A percentile compares a stretch with the other conserved stretches of the same genome.
Conservation (phyloP, 2,113 vertebrate genomes). For the Junco hyemalis region DNA sequence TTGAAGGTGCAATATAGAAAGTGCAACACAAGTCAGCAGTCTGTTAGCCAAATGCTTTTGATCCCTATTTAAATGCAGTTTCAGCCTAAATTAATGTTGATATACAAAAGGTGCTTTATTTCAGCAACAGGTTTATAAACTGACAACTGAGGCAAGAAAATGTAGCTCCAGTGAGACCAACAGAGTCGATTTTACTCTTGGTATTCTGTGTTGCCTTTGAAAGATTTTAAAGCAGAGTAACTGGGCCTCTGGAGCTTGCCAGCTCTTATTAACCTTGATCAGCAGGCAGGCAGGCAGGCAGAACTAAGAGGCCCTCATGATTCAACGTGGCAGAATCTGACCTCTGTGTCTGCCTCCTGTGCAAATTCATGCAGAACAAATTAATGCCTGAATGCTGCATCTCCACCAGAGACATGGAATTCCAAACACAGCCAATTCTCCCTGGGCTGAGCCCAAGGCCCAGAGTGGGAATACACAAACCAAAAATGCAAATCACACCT, state of each 20-base stretch:
- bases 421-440: not conserved
- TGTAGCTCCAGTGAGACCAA: not conserved
- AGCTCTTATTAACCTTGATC: constrained; percentile 35
- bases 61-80: not conserved
- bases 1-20: not conserved
- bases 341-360: constrained; percentile 41
- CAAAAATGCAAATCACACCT: not conserved
- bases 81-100: not conserved
- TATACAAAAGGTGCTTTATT: not conserved
- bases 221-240: not conserved
- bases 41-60: not conserved
- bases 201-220: not conserved
- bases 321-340: not conserved
- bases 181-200: not conserved
- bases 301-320: constrained; percentile 26
- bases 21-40: not conserved
- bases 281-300: constrained; percentile 13
- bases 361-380: constrained; percentile 42
- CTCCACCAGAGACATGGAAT: not conserved
- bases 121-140: not conserved
- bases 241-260: constrained; percentile 27
- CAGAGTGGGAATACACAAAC: accelerated
- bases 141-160: not conserved
- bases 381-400: not conserved
- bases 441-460: not conserved